A percentile compares a stretch with the other conserved stretches of the same genome.
Evolutionary conservation across 1,140 invertebrate genomes (phyloP).

Genomic region (Nylanderia fulva): DNA sequence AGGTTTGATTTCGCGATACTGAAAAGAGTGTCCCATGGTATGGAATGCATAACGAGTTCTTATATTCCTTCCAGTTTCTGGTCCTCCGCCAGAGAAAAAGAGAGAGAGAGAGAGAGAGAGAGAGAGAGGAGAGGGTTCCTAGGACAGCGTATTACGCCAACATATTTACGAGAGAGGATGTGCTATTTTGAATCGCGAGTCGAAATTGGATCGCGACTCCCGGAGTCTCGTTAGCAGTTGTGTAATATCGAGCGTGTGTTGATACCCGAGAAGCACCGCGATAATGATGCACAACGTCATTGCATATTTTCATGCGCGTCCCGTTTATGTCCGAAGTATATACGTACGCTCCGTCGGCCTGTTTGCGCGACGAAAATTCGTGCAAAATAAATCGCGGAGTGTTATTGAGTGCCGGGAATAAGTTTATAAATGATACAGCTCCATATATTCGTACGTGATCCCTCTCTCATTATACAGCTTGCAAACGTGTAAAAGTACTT

Average conservation of each 20-base stretch:
- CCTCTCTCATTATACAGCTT: not conserved
- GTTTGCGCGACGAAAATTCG: conserved; percentile 12
- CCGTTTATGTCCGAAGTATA: not conserved
- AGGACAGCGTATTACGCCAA: not conserved
- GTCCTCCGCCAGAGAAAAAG: too few relatives aligned
- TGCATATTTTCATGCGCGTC: conserved; percentile 34
- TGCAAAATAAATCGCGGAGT: conserved; percentile 14
- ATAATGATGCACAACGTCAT: conserved; percentile 50
- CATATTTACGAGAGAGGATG: conserved; percentile 42
- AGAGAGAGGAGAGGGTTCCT: not conserved
- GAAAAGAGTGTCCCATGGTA: conserved; percentile 33
- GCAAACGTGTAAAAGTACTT: conserved; percentile 31
- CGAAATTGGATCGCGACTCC: conserved; percentile 54
- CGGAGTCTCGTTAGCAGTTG: conserved; percentile 47
- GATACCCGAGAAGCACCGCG: conserved; percentile 33
- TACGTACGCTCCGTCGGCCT: not conserved
- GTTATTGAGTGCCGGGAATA: conserved; percentile 33
- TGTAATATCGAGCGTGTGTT: conserved; percentile 32
- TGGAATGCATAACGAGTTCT: conserved; percentile 56
- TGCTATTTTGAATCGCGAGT: conserved; percentile 49
- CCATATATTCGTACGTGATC: not conserved
- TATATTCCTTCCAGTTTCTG: conserved; percentile 39
- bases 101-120: too few relatives aligned
- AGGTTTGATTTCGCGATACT: conserved; percentile 56
- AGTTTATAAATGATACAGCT: conserved; percentile 37